Percentiles rank a stretch among this genome's conserved stretches.
phyloP scores from a whole-genome alignment of 1,140 invertebrate genomes.

The Pogonomyrmex barbatus region DNA sequence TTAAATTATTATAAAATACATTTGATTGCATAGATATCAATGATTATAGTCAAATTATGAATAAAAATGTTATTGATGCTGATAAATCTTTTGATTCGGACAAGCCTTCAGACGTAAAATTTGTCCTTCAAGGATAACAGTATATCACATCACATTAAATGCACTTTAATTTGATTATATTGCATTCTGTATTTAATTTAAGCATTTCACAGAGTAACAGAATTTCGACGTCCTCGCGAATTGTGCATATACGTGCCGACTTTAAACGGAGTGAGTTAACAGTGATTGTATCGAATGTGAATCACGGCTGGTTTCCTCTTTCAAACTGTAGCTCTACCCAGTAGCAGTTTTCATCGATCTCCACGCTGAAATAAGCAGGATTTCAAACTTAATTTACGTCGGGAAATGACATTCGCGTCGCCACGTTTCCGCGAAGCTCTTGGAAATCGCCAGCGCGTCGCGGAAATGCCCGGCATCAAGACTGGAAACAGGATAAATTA shows the following conservation, averaged over 20 bases:
- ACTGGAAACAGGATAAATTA: slow-evolving; percentile 78
- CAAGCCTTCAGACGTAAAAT: slow-evolving; percentile 28
- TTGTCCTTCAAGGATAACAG: slow-evolving; percentile 19
- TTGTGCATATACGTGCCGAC: slow-evolving; percentile 37
- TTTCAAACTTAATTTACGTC: slow-evolving; percentile 72
- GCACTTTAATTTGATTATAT: slow-evolving; percentile 4
- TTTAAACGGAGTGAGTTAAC: slow-evolving; percentile 65
- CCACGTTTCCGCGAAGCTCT: slow-evolving; percentile 69
- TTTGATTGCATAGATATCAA: background rate
- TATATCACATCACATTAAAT: slow-evolving; percentile 4
- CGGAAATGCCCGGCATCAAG: slow-evolving; percentile 72
- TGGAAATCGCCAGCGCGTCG: slow-evolving; percentile 71
- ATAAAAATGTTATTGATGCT: background rate
- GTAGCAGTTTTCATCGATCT: slow-evolving; percentile 62
- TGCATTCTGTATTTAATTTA: slow-evolving; percentile 48
- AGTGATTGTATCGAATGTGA: slow-evolving; percentile 62
- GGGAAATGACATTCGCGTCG: slow-evolving; percentile 74
- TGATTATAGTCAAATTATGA: background rate
- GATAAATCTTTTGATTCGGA: background rate
- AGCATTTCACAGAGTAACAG: slow-evolving; percentile 37
- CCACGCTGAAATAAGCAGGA: slow-evolving; percentile 65
- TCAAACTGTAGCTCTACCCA: slow-evolving; percentile 59
- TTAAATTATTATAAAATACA: background rate
- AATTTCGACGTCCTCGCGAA: slow-evolving; percentile 37
- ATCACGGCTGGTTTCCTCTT: slow-evolving; percentile 61